Evolutionary conservation across 2,113 vertebrate species (phyloP).

Genomic region (Sorex araneus): DNA sequence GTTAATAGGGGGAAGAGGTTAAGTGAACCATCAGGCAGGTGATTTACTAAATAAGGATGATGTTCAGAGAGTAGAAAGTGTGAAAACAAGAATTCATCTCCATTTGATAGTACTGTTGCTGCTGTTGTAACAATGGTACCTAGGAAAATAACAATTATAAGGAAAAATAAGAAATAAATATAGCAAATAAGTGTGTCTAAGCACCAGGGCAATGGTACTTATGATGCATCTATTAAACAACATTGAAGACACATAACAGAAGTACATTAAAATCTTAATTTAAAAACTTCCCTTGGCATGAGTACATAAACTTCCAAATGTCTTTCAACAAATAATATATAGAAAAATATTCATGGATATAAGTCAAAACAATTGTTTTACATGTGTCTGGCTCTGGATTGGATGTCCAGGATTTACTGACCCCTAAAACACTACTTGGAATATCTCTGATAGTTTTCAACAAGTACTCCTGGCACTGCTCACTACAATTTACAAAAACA

Average conservation of each 20-base stretch:
- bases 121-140: background rate
- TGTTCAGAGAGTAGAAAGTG: background rate
- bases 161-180: background rate
- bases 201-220: constrained; percentile 46
- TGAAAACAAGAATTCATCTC: background rate
- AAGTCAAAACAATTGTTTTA: background rate
- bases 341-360: background rate
- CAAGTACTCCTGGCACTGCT: no score
- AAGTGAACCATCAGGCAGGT: constrained; percentile 51
- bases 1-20: constrained; percentile 28
- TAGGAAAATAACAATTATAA: constrained; percentile 28
- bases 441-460: no score
- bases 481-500: background rate
- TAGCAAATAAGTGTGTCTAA: constrained; percentile 23
- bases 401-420: no score
- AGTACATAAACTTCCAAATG: constrained; percentile 15
- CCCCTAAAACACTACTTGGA: no score
- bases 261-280: constrained; percentile 49
- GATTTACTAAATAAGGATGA: constrained; percentile 48
- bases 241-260: background rate
- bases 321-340: background rate
- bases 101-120: background rate
- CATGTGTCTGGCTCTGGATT: no score
- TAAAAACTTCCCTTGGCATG: constrained; percentile 42
- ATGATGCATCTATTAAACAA: constrained; percentile 11